Percentiles rank a stretch among this genome's conserved stretches.
Evolutionary conservation across 2,888 invertebrate genomes (phyloP).

Genomic region (Diadegma fenestrale): DNA sequence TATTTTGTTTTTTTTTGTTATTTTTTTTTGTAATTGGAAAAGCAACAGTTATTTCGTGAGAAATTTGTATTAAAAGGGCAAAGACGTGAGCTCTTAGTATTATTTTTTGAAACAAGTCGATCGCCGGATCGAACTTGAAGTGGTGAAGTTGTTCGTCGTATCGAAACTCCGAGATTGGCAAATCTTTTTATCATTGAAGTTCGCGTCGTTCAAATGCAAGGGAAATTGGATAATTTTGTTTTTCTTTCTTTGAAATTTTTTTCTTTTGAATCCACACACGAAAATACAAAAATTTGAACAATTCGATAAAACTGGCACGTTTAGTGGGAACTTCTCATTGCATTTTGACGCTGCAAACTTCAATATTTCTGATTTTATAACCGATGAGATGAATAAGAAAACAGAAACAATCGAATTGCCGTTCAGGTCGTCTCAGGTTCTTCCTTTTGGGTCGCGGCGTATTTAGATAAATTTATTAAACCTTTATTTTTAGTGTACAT

Average conservation of each 20-base stretch:
- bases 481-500: constrained; percentile 74
- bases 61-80: constrained; percentile 32
- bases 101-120: constrained; percentile 33
- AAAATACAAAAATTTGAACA: background rate
- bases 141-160: constrained; percentile 32
- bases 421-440: constrained; percentile 74
- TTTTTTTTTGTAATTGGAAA: background rate
- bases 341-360: background rate
- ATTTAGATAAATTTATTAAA: constrained; percentile 78
- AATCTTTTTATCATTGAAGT: constrained; percentile 32
- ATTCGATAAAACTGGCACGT: background rate
- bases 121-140: constrained; percentile 32
- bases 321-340: background rate
- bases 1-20: background rate
- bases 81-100: constrained; percentile 57
- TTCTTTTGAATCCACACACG: background rate
- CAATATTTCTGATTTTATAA: constrained; percentile 1
- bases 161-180: constrained; percentile 50
- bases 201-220: background rate
- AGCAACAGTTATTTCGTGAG: constrained; percentile 34
- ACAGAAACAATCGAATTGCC: constrained; percentile 66
- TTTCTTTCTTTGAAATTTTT: background rate
- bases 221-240: background rate
- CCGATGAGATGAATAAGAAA: constrained; percentile 61
- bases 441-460: constrained; percentile 73